phyloP scores from a whole-genome alignment of 53 echinoderm and acorn worm genomes.

The Paelopatides confundens region DNA sequence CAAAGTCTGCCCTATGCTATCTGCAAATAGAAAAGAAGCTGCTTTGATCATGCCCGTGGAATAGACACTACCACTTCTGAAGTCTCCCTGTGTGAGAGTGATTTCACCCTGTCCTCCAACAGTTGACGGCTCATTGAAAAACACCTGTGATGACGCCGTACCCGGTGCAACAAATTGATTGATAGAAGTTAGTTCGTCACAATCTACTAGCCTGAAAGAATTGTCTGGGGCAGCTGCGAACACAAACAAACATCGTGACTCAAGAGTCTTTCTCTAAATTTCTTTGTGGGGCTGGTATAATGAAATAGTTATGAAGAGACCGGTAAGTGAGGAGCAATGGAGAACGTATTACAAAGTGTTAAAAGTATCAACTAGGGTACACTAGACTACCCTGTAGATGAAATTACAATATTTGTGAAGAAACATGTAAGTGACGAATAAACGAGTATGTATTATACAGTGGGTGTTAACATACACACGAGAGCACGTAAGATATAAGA shows the following conservation, averaged over 20 bases:
- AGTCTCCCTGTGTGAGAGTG: not conserved
- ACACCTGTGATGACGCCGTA: not conserved
- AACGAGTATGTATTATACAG: too few species aligned
- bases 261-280: not conserved
- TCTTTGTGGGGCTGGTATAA: too few species aligned
- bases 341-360: not conserved
- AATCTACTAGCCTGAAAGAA: not conserved
- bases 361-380: too few species aligned
- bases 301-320: too few species aligned
- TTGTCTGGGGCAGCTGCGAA: slow-evolving; percentile 1
- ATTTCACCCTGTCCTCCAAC: slow-evolving; percentile 37
- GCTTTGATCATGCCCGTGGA: not conserved
- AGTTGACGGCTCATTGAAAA: slow-evolving; percentile 19
- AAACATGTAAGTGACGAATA: too few species aligned
- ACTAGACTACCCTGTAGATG: too few species aligned
- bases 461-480: too few species aligned
- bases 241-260: not conserved
- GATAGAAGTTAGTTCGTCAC: not conserved
- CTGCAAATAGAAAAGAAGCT: slow-evolving; percentile 30
- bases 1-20: slow-evolving; percentile 3
- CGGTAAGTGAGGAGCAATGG: too few species aligned
- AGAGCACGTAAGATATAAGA: too few species aligned
- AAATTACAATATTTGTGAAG: too few species aligned
- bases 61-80: slow-evolving; percentile 26
- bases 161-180: slow-evolving; percentile 36